Evolutionary conservation across 2,113 vertebrate species (phyloP).

Genomic region (Gallinago media): DNA sequence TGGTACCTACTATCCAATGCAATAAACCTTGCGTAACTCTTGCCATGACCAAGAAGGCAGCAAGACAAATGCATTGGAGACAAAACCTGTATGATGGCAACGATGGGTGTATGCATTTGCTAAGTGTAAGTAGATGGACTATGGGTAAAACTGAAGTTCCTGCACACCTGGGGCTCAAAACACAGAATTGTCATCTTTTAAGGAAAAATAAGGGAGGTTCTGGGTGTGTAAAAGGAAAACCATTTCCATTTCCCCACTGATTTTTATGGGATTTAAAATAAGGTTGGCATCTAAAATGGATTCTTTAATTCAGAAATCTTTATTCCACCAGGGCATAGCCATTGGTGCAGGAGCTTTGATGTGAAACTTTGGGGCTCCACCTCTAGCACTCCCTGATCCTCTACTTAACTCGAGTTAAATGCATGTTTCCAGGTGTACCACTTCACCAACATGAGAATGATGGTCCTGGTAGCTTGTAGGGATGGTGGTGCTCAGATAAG

Average conservation of each 20-base stretch:
- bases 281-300: not conserved
- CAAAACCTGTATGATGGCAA: not conserved
- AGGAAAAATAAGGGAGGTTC: not conserved
- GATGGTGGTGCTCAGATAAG: not conserved
- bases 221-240: not conserved
- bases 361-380: not conserved
- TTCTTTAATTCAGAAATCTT: not conserved
- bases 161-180: not conserved
- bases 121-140: not conserved
- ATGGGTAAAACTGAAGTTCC: not conserved
- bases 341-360: not conserved
- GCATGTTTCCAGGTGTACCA: fast-evolving
- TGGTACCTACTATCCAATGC: not conserved
- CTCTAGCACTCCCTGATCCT: not conserved
- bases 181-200: not conserved
- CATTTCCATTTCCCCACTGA: not conserved
- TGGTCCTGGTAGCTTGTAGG: not conserved
- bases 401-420: not conserved
- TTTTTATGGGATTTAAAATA: not conserved
- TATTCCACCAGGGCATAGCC: not conserved
- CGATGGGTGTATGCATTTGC: too few species aligned
- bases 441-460: fast-evolving
- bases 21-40: not conserved
- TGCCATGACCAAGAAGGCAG: not conserved
- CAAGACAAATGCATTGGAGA: not conserved